Evolutionary conservation across 2,797 vertebrate species (phyloP).

Genomic region (Staurois parvus): DNA sequence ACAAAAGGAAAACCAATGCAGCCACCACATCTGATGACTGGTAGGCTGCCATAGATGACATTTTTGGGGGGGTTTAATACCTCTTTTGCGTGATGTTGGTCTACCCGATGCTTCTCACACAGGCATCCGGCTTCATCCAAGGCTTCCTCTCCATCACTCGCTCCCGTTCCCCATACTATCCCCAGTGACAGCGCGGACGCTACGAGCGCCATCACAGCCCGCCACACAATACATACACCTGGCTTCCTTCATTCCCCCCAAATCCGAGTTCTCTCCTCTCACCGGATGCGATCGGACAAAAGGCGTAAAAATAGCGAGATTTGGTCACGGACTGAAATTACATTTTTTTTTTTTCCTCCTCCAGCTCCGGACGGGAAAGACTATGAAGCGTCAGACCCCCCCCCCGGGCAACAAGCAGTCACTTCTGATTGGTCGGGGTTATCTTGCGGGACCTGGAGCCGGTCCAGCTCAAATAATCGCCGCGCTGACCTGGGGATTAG

Average conservation of each 20-base stretch:
- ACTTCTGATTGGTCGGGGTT: constrained; percentile 78
- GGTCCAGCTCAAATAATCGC: constrained; percentile 83
- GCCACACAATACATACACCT: constrained; percentile 38
- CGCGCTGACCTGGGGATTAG: constrained; percentile 78
- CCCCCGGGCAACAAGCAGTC: constrained; percentile 76
- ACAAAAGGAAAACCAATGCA: too few species aligned
- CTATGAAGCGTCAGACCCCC: constrained; percentile 73
- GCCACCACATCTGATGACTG: too few species aligned
- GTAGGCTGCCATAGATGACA: too few species aligned
- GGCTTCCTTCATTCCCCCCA: constrained; percentile 20
- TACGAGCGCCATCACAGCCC: background rate
- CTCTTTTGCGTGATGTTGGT: too few species aligned
- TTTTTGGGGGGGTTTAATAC: too few species aligned
- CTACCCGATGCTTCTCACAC: too few species aligned
- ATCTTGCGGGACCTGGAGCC: constrained; percentile 78
- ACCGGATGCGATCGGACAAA: constrained; percentile 38
- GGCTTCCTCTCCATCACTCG: background rate
- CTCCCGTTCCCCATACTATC: too few species aligned
- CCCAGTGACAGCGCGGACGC: background rate
- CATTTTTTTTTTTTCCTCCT: constrained; percentile 65
- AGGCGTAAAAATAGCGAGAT: constrained; percentile 57
- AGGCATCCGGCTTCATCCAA: too few species aligned
- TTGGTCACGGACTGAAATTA: constrained; percentile 72
- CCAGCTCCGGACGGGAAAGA: constrained; percentile 77
- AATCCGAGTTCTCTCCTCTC: constrained; percentile 6